Conservation (phyloP, 2,888 invertebrate genomes). For the Parthenolecanium corni region DNA sequence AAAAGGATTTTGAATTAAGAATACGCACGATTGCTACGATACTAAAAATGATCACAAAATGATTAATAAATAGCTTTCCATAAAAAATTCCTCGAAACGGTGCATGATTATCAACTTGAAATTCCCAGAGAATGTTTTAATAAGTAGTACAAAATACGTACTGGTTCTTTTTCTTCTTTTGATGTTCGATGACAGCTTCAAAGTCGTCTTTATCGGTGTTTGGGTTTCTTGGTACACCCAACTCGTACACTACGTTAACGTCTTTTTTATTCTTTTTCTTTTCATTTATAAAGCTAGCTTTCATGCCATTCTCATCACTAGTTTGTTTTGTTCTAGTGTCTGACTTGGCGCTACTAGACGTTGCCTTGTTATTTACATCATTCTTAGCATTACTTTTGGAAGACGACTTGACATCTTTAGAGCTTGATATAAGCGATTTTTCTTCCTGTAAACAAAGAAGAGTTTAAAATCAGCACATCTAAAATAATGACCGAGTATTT, state of each 20-base stretch:
- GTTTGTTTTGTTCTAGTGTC: neutral
- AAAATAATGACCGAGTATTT: no score
- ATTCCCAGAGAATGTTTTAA: no score
- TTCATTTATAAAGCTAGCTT: neutral
- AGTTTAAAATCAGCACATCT: no score
- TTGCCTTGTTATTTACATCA: neutral
- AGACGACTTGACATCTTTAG: neutral
- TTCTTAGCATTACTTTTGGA: neutral
- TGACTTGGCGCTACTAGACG: neutral
- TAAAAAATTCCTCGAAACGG: no score
- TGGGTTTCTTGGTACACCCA: conserved; percentile 1
- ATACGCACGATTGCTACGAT: no score
- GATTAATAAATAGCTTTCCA: no score
- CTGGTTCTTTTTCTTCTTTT: conserved; percentile 19
- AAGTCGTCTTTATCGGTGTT: conserved; percentile 6
- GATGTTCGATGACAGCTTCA: neutral
- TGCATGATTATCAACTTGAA: no score
- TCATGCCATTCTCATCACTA: neutral
- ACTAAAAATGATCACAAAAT: no score
- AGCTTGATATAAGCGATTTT: neutral
- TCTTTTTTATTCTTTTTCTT: conserved; percentile 13
- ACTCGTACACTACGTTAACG: neutral
- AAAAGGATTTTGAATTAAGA: no score
- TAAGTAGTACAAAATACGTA: no score
- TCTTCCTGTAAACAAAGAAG: neutral